A percentile compares a stretch with the other conserved stretches of the same genome.
Evolutionary conservation across 2,888 invertebrate species (phyloP).

Genomic region (Apamea monoglypha): DNA sequence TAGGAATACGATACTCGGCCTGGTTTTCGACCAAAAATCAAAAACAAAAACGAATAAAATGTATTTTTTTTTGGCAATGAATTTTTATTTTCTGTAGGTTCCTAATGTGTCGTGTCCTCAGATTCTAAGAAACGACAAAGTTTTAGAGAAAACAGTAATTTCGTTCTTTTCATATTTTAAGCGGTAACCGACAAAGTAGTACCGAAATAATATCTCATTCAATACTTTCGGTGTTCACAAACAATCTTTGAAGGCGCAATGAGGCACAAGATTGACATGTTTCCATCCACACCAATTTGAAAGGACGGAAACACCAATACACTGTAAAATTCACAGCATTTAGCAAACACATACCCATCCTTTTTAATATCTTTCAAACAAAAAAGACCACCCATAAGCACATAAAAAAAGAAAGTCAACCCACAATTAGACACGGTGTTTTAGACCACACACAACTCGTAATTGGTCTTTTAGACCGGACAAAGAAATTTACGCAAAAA

Average conservation of each 20-base stretch:
- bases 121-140: no score
- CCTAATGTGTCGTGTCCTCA: no score
- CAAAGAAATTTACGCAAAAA: conserved; percentile 72
- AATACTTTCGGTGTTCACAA: conserved; percentile 10
- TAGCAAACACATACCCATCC: conserved; percentile 35
- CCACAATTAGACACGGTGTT: conserved; percentile 71
- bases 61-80: neutral
- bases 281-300: conserved; percentile 39
- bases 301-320: conserved; percentile 26
- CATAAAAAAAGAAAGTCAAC: conserved; percentile 65
- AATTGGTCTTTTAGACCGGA: conserved; percentile 69
- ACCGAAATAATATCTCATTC: conserved; percentile 1
- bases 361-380: conserved; percentile 28
- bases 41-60: neutral
- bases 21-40: neutral
- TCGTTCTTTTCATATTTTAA: neutral
- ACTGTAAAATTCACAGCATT: conserved; percentile 42
- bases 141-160: no score
- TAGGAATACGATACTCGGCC: no score
- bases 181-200: conserved; percentile 7
- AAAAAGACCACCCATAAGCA: conserved; percentile 64
- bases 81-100: no score
- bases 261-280: conserved; percentile 52
- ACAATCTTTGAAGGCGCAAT: neutral
- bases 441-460: conserved; percentile 70